Base-by-base conservation (phyloP, 2,113 vertebrate genomes). In the Cettia cetti region DNA sequence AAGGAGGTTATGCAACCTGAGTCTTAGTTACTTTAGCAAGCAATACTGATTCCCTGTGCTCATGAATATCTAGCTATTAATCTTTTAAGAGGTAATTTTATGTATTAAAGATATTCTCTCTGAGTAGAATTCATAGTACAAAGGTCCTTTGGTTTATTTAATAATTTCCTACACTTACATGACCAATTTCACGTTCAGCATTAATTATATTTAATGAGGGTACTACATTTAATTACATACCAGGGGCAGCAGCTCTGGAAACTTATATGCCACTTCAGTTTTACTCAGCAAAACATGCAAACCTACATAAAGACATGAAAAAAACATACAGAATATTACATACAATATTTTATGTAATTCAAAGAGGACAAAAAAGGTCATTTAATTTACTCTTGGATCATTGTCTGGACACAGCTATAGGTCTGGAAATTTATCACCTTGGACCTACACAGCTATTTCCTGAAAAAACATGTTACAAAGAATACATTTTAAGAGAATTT, bases 261-360 rank as follows among this genome's bases (percentile, higher is more conserved):
- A 98, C 69, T 98, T 99, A 94, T 99, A 99, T 3, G 99, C 98
- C 86, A 99, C 99, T 97, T 99, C 99, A 31, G 98, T 99, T 97
- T 98, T 99, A 98, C 99, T 99, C 95, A 99, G 97, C 86, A 99
- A 98, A 70, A 99, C 98, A 88, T 99, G 99, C 79, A 99, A 98
- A 82, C 99, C 99, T 99, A 95, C 35, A 89, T 5, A 63, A 82
- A 88, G 30, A 77, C 64, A 96, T 8, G 87, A 47, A 61, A 68
- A 78, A 85, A 26, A 0, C 9, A 47, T 9, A 47, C 3, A 64
- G 28, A 71, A 28, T 65, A 86, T 78, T 61, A 87, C 14, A 80
- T 12, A 27, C 8, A 47, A 3, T 35, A 66, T 39, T 83, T 75
- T 31, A 50, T 23, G 16, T 24, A 35, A 89, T 33, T 85, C 20